phyloP scores from a whole-genome alignment of 2,888 invertebrate genomes.

The Phyllotreta cruciferae region DNA sequence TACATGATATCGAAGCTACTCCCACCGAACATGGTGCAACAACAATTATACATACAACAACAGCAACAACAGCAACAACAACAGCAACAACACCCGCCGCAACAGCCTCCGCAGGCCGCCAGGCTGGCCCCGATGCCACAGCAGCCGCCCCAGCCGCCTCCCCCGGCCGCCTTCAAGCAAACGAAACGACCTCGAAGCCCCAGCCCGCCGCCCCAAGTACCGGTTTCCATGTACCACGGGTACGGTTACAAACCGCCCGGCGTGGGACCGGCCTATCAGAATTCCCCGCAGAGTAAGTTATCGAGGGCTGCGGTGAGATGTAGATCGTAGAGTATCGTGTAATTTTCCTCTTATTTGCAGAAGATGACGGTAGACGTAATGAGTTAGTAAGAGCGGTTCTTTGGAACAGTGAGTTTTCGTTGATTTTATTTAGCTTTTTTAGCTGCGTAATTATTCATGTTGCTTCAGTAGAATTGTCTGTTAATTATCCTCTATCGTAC shows the following conservation, averaged over 20 bases:
- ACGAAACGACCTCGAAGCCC: constrained; percentile 73
- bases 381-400: constrained; percentile 82
- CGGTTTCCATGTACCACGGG: constrained; percentile 62
- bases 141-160: constrained; percentile 42
- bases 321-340: background rate
- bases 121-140: constrained; percentile 54
- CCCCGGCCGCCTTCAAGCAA: constrained; percentile 55
- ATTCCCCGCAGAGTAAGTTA: constrained; percentile 66
- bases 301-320: too few species aligned
- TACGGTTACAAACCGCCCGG: constrained; percentile 65
- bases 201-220: constrained; percentile 64
- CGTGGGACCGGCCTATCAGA: constrained; percentile 67
- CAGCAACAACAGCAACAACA: constrained; percentile 35
- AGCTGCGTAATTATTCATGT: constrained; percentile 28
- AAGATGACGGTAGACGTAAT: constrained; percentile 81
- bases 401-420: constrained; percentile 79
- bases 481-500: too few species aligned
- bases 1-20: constrained; percentile 44
- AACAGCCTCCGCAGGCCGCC: constrained; percentile 44
- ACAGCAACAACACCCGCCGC: constrained; percentile 31
- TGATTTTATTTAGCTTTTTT: constrained; percentile 36
- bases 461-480: too few species aligned
- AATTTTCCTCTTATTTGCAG: constrained; percentile 59
- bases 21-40: constrained; percentile 65
- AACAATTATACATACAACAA: constrained; percentile 54